Percentiles rank a stretch among this genome's conserved stretches.
These are phyloP conservation scores for Ostrea denselamellosa DNA, from an alignment of 1,140 invertebrate species.

Conservation along the genomic window DNA sequence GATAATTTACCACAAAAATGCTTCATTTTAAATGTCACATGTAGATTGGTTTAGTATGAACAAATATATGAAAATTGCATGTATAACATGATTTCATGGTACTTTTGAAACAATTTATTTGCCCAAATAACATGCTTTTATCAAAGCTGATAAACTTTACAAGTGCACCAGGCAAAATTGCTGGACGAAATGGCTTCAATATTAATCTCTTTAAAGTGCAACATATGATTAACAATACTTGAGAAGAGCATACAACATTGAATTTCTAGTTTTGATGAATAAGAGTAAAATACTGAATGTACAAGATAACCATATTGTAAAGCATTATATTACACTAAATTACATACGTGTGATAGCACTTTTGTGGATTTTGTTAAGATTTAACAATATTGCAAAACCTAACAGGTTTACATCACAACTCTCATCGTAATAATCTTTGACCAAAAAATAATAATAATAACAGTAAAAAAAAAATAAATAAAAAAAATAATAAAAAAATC, in stretches of 20 bases:
- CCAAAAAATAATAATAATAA: too few species aligned
- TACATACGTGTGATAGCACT: background rate
- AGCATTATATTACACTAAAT: background rate
- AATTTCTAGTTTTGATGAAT: background rate
- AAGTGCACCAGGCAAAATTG: constrained; percentile 13
- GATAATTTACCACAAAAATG: too few species aligned
- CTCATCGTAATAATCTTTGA: background rate
- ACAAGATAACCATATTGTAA: background rate
- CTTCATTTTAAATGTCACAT: too few species aligned
- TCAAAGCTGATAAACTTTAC: background rate
- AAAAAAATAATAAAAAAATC: too few species aligned
- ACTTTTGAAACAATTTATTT: background rate
- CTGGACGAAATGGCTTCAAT: background rate
- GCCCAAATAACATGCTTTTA: background rate
- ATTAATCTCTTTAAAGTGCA: constrained; percentile 1
- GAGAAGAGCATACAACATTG: background rate
- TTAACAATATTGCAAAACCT: background rate
- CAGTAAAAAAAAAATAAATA: too few species aligned
- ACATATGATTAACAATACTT: background rate
- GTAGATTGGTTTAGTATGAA: too few species aligned
- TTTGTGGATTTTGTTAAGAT: background rate
- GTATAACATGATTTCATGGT: constrained; percentile 16
- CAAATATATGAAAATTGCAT: background rate
- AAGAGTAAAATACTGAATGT: background rate
- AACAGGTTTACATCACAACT: background rate